Evolutionary conservation across 2,113 vertebrate species (phyloP).

Genomic region (Vulpes ferrilata): DNA sequence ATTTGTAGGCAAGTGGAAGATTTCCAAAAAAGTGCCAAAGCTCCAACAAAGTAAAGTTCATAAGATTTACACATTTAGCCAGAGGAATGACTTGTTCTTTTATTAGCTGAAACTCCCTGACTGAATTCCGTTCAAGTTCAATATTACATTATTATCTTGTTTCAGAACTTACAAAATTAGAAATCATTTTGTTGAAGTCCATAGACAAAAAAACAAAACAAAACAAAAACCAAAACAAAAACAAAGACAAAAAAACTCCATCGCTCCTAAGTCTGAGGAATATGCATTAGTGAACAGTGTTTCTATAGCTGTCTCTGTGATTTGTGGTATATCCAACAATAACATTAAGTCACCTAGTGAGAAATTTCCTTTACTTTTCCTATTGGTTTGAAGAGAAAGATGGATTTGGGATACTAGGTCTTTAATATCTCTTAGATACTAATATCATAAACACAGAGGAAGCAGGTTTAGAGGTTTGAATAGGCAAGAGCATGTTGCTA

Average conservation of each 20-base stretch:
- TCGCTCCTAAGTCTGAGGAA: not conserved
- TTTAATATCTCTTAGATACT: not conserved
- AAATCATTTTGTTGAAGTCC: not conserved
- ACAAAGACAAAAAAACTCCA: not conserved
- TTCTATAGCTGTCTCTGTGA: not conserved
- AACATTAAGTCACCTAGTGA: not conserved
- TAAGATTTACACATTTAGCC: not conserved
- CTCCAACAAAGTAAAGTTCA: not conserved
- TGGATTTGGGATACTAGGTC: not conserved
- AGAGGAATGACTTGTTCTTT: not conserved
- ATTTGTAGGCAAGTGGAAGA: not conserved
- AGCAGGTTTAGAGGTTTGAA: not conserved
- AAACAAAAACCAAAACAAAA: too few relatives aligned
- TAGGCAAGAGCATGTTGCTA: not conserved
- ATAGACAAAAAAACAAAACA: not conserved
- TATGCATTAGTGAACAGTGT: not conserved
- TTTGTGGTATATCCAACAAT: not conserved
- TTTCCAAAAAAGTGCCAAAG: not conserved
- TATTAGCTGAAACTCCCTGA: not conserved
- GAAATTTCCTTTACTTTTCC: not conserved
- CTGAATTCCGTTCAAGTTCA: not conserved
- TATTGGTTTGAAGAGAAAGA: not conserved
- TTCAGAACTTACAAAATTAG: not conserved
- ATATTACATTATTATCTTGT: not conserved
- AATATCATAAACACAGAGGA: not conserved